Evolutionary conservation across 2,797 vertebrate species (phyloP).

Genomic region (Sebastiscus tertius): DNA sequence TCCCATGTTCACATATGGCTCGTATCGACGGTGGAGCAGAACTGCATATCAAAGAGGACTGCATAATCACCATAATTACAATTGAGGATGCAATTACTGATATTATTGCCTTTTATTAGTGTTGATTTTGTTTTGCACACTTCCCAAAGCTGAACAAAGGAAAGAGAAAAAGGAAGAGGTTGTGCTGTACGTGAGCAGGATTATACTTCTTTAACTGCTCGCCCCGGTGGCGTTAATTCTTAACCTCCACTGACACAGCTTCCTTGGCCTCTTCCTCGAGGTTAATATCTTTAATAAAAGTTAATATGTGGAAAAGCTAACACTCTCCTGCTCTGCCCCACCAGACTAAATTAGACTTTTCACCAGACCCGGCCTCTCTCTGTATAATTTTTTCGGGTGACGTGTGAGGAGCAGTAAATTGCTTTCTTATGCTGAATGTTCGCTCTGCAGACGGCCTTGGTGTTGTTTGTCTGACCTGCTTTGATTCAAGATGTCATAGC

Average conservation of each 20-base stretch:
- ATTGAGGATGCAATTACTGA: slow-evolving; percentile 82
- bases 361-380: slow-evolving; percentile 49
- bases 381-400: slow-evolving; percentile 61
- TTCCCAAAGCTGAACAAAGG: slow-evolving; percentile 44
- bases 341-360: slow-evolving; percentile 73
- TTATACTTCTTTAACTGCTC: slow-evolving; percentile 56
- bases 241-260: slow-evolving; percentile 74
- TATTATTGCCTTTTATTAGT: slow-evolving; percentile 77
- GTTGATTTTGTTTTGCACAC: slow-evolving; percentile 74
- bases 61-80: slow-evolving; percentile 81
- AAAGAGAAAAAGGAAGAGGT: slow-evolving; percentile 33
- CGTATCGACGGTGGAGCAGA: slow-evolving; percentile 70
- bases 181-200: slow-evolving; percentile 27
- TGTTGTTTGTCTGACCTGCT: slow-evolving; percentile 70
- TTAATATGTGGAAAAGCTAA: slow-evolving; percentile 75
- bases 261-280: slow-evolving; percentile 73
- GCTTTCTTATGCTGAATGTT: slow-evolving; percentile 80
- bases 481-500: slow-evolving; percentile 44
- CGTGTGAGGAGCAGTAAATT: slow-evolving; percentile 75
- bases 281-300: slow-evolving; percentile 82
- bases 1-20: slow-evolving; percentile 79
- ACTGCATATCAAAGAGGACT: slow-evolving; percentile 78
- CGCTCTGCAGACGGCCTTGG: slow-evolving; percentile 51
- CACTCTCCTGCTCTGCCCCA: slow-evolving; percentile 57
- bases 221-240: slow-evolving; percentile 73